A percentile compares a stretch with the other conserved stretches of the same genome.
Evolutionary conservation across 2,797 vertebrate genomes (phyloP).

Genomic region (Notamacropus eugenii): DNA sequence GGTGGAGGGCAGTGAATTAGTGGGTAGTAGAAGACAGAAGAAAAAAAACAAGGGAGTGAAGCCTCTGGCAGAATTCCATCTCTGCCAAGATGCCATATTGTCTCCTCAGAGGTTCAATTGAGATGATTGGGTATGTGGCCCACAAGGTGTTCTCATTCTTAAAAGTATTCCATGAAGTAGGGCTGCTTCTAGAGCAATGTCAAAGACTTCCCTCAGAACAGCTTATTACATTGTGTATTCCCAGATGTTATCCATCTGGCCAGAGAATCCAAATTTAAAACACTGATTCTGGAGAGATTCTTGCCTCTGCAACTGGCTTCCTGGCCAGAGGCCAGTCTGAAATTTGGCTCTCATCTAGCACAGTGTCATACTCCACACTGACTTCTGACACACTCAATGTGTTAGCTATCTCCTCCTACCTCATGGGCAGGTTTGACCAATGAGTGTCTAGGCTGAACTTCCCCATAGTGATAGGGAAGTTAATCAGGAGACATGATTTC

Average conservation of each 20-base stretch:
- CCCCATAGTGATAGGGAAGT: conserved; percentile 73
- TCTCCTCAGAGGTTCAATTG: neutral
- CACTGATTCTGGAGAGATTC: conserved; percentile 27
- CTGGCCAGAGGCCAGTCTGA: conserved; percentile 57
- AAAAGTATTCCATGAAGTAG: neutral
- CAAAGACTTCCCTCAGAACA: neutral
- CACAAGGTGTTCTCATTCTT: neutral
- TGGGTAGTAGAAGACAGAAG: neutral
- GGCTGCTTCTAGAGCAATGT: neutral
- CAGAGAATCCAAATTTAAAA: neutral
- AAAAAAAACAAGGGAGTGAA: neutral
- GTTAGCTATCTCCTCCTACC: conserved; percentile 56
- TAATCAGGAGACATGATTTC: conserved; percentile 77
- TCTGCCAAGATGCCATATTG: neutral
- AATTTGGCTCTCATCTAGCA: conserved; percentile 5
- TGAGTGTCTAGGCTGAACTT: conserved; percentile 74
- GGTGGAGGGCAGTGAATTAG: neutral
- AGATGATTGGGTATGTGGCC: neutral
- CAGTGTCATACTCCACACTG: conserved; percentile 58
- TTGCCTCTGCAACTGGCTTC: neutral
- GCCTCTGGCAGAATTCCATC: neutral
- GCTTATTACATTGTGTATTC: neutral
- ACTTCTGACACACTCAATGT: conserved; percentile 71
- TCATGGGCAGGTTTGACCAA: conserved; percentile 72
- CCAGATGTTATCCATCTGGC: neutral